Percentiles rank a stretch among this genome's conserved stretches.
These are phyloP conservation scores for Tribolium madens DNA, from an alignment of 1,140 invertebrate species.

Conservation along the genomic window DNA sequence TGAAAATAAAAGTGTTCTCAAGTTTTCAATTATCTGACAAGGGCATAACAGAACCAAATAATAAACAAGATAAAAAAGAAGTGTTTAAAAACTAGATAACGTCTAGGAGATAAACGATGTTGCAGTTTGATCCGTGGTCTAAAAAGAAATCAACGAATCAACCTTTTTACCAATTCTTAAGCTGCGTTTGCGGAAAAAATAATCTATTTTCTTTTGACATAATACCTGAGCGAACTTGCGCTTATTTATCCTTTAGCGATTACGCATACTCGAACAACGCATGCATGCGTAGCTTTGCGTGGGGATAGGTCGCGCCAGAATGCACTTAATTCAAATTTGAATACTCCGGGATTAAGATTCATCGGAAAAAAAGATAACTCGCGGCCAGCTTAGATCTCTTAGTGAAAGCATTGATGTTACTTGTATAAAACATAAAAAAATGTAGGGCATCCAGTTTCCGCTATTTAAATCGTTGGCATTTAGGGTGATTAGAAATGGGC, in stretches of 20 bases:
- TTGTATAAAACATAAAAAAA: slow-evolving; percentile 12
- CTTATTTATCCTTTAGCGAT: slow-evolving; percentile 9
- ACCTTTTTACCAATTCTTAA: background rate
- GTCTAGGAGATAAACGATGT: background rate
- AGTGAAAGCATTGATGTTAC: background rate
- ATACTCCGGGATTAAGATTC: background rate
- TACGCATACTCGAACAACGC: slow-evolving; percentile 51
- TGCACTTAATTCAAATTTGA: slow-evolving; percentile 45
- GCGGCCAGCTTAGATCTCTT: background rate
- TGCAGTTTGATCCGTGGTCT: background rate
- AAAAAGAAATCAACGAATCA: background rate
- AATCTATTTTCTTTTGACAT: too few relatives aligned
- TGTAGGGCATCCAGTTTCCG: slow-evolving; percentile 41
- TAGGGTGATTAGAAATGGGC: slow-evolving; percentile 49
- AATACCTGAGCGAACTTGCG: background rate
- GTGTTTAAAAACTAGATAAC: slow-evolving; percentile 7
- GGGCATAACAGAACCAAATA: slow-evolving; percentile 21
- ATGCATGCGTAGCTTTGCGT: slow-evolving; percentile 55
- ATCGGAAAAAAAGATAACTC: background rate
- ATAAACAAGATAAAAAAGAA: slow-evolving; percentile 43
- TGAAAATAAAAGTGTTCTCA: slow-evolving; percentile 27
- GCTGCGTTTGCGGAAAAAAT: background rate
- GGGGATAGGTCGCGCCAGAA: slow-evolving; percentile 54
- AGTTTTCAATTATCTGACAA: slow-evolving; percentile 29
- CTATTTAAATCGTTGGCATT: background rate